phyloP scores from a whole-genome alignment of 2,888 invertebrate genomes.

The Poecilobothrus nobilitatus region DNA sequence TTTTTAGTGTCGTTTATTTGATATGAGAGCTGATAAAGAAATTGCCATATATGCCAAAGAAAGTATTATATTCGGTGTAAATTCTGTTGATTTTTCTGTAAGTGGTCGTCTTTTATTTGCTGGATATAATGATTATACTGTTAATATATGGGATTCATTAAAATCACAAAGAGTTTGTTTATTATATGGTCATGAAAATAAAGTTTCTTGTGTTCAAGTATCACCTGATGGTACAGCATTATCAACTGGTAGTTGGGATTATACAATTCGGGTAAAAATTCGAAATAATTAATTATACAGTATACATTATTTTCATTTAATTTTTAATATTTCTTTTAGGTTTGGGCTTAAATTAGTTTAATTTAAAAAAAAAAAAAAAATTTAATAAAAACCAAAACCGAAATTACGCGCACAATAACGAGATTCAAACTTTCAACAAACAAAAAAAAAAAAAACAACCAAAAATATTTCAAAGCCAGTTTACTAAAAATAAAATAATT shows the following conservation, averaged over 20 bases:
- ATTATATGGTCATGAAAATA: constrained; percentile 92
- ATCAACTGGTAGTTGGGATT: constrained; percentile 96
- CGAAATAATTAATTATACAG: no score
- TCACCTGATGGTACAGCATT: constrained; percentile 97
- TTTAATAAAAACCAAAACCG: no score
- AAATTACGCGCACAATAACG: not conserved
- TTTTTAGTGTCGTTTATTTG: constrained; percentile 83
- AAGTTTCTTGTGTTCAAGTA: constrained; percentile 83
- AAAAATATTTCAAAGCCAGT: not conserved
- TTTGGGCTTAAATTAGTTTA: not conserved
- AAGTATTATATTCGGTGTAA: constrained; percentile 94
- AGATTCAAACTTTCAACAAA: not conserved
- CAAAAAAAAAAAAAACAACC: not conserved
- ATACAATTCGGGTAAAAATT: constrained; percentile 64
- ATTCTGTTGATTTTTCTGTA: constrained; percentile 94
- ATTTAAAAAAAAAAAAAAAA: not conserved
- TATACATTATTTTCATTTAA: not conserved
- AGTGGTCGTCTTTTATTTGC: constrained; percentile 94
- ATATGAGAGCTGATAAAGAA: constrained; percentile 95
- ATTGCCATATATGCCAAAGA: constrained; percentile 93
- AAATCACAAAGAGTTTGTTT: constrained; percentile 83
- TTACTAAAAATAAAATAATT: not conserved
- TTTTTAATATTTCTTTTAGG: not conserved
- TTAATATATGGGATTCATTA: constrained; percentile 97
- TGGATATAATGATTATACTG: constrained; percentile 97